Conservation (phyloP, 2,888 invertebrate genomes). For the Mayetiola destructor region DNA sequence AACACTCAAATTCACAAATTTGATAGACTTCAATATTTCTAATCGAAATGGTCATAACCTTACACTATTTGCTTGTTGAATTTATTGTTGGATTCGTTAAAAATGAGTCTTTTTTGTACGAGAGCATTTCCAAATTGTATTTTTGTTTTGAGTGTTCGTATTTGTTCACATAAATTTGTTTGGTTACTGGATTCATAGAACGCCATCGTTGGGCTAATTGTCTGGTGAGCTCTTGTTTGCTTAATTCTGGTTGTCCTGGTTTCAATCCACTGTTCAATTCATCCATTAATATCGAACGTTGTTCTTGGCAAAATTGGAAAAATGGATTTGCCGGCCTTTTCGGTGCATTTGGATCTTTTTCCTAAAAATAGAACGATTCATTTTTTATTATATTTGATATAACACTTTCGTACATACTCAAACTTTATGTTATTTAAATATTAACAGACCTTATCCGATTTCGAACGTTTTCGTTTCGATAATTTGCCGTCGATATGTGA, state of each 20-base stretch:
- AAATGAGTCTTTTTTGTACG: constrained; percentile 36
- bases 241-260: constrained; percentile 50
- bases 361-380: constrained; percentile 20
- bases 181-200: constrained; percentile 50
- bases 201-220: constrained; percentile 63
- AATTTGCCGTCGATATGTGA: background rate
- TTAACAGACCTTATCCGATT: constrained; percentile 7
- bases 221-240: constrained; percentile 59
- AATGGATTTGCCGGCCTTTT: constrained; percentile 68
- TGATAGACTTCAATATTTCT: no score
- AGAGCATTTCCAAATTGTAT: constrained; percentile 58
- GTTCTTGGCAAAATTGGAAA: constrained; percentile 68
- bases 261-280: constrained; percentile 42
- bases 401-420: background rate
- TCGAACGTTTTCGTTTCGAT: constrained; percentile 6
- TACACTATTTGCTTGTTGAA: background rate
- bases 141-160: constrained; percentile 63
- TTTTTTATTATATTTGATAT: background rate
- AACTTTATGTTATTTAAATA: no score
- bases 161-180: constrained; percentile 42
- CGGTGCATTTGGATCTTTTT: constrained; percentile 58
- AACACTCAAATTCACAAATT: no score
- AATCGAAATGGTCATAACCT: no score
- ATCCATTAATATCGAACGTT: constrained; percentile 55
- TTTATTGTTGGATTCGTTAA: background rate